Base-by-base conservation (phyloP, 2,888 invertebrate genomes). In the Epistrophe eligans region DNA sequence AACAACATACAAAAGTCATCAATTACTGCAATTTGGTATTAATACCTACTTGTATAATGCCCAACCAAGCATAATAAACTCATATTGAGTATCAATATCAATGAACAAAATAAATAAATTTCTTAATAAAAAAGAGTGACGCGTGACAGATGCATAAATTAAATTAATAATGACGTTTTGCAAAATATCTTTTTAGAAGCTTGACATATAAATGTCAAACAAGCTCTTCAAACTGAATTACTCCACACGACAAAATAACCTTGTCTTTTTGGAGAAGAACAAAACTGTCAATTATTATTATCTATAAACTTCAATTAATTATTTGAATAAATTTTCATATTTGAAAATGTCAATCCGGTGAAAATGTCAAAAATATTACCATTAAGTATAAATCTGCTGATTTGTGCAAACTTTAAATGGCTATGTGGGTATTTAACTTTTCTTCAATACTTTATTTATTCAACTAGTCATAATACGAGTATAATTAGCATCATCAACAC, bases 401-500 rank as follows among this genome's bases (percentile, higher is more conserved):
- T 40, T n/a, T 52, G 15, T 40, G 52, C 11, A 52, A 52, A 28
- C 40, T 24, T 24, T 38, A 52, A 70, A 40, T 38, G 15, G 1
- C 0, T 15, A 15, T 8, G 35, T 38, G 11, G 11, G 4, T 8
- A 15, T 15, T 17, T 32, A 11, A 35, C n/a, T 17, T 58, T 32
- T 48, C 45, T 45, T 45, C 7, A 64, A 48, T 28, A 64, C 5
- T 8, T 50, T 38, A 62, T 24, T 40, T 15, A 40, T 43, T 32
- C 24, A 62, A 62, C 40, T 60, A n/a, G 3, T 2, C 6, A 13
- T 15, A 43, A 15, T 38, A 10, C 38, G 35, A 58, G 32, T 48
- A n/a, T n/a, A 66, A 66, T 66, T 66, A 66, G 35, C 66, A 66
- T 66, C 66, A 66, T 66, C 28, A 48, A 13, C 13, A 48, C 8